Base-by-base conservation (phyloP, 2,888 invertebrate genomes). In the Acleris laterana region DNA sequence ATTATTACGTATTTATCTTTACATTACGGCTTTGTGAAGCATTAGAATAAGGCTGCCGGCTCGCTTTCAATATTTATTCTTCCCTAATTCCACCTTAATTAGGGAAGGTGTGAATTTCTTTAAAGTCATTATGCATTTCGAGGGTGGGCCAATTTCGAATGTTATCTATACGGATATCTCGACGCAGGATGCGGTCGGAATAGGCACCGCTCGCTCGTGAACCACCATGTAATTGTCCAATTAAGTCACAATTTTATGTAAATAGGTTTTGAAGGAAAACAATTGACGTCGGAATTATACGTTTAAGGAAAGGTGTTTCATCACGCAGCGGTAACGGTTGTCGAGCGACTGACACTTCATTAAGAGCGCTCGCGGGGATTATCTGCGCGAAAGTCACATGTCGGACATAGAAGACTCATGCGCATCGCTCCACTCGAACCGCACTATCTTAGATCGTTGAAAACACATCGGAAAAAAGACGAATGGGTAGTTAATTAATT, bases 71-170 rank as follows among this genome's bases (percentile, higher is more conserved):
- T 88, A 87, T 88, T 87, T 87, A 89, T 89, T 84, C 84, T 84
- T 82, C 80, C 81, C 84, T 88, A 89, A 89, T 90, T 84, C 81
- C 74, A 81, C 80, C 82, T 88, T 88, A 90, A 91, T 91, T 90
- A 89, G 83, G 82, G 80, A 87, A 91, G 91, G 92, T 92, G 91
- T 92, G 90, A 92, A 91, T 90, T 87, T 90, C 83, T 83, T 85
- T 78, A 83, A 79, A 78, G 82, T 80, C 76, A 84, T 84, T 81
- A 82, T 83, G 80, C 80, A 73, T 84, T 83, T 83, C 74, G 80
- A 86, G 90, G 89, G 90, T 88, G 89, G 89, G 83, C 89, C 83
- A 81, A 81, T 80, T 82, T 77, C 69, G 78, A 65, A 60, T 69
- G 72, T 87, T 88, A 89, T 90, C 89, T 78, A 64, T 72, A 77